A percentile compares a stretch with the other conserved stretches of the same genome.
phyloP scores from a whole-genome alignment of 2,113 vertebrate genomes.

The Mustela nigripes region DNA sequence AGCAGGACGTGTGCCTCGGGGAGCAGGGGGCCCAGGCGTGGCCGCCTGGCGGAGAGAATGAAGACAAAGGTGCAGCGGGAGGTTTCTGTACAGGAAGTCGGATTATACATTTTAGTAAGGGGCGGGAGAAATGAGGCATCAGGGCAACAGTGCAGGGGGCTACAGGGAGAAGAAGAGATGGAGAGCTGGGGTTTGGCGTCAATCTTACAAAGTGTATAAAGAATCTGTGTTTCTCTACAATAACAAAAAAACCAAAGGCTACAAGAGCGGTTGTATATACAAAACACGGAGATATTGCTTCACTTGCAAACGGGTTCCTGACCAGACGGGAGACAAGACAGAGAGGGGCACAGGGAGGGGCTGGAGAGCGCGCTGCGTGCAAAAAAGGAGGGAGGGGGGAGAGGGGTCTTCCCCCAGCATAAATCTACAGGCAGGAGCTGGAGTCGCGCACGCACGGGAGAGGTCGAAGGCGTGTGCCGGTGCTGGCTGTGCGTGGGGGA shows the following conservation, averaged over 20 bases:
- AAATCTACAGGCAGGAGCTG: conserved; percentile 81
- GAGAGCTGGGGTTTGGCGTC: conserved; percentile 83
- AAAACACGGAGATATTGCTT: conserved; percentile 89
- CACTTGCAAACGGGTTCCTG: conserved; percentile 86
- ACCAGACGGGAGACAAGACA: conserved; percentile 75
- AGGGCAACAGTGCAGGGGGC: conserved; percentile 78
- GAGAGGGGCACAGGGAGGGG: neutral
- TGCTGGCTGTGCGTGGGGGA: conserved; percentile 80
- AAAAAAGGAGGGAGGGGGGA: conserved; percentile 57
- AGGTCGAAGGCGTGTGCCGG: conserved; percentile 70
- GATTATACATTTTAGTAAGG: conserved; percentile 82
- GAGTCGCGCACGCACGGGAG: conserved; percentile 63
- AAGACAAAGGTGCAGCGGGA: conserved; percentile 76
- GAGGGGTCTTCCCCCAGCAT: conserved; percentile 73
- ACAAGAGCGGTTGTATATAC: conserved; percentile 88
- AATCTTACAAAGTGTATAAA: conserved; percentile 90
- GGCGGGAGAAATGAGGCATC: conserved; percentile 64
- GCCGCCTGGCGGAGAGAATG: conserved; percentile 78
- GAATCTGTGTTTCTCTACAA: conserved; percentile 88
- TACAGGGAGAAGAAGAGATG: conserved; percentile 82
- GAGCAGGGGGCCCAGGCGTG: neutral
- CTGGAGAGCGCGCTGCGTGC: conserved; percentile 85
- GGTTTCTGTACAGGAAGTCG: conserved; percentile 81
- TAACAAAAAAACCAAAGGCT: conserved; percentile 87
- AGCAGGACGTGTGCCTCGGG: neutral